A percentile compares a stretch with the other conserved stretches of the same genome.
Conservation (phyloP, 2,888 invertebrate genomes). For the Halictus ligatus region DNA sequence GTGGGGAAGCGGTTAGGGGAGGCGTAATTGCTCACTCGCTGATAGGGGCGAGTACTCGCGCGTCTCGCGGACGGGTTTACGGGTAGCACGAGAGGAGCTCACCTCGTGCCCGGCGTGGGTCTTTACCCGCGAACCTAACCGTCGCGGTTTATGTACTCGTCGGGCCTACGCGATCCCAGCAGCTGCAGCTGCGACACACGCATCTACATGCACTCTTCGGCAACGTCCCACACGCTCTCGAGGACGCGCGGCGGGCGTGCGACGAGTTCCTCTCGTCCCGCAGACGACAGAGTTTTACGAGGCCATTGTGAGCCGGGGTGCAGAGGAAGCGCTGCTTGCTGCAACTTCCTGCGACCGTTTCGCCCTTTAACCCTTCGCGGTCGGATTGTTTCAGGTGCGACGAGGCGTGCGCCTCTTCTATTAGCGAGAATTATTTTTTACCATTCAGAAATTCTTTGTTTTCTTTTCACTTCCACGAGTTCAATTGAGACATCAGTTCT, state of each 20-base stretch:
- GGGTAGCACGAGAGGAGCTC: constrained; percentile 3
- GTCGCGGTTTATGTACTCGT: constrained; percentile 56
- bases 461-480: too few relatives aligned
- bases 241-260: constrained; percentile 3
- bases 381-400: background rate
- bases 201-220: constrained; percentile 24
- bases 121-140: constrained; percentile 41
- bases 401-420: background rate
- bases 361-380: background rate
- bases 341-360: background rate
- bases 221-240: constrained; percentile 39
- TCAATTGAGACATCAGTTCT: background rate
- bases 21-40: constrained; percentile 54
- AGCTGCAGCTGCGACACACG: constrained; percentile 52
- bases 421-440: too few relatives aligned
- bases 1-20: constrained; percentile 11
- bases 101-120: constrained; percentile 45
- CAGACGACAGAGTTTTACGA: background rate
- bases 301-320: background rate
- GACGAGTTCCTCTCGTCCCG: background rate
- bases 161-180: constrained; percentile 56
- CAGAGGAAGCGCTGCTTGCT: background rate
- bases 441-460: too few relatives aligned
- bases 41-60: constrained; percentile 46
- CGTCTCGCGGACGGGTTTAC: constrained; percentile 40